Evolutionary conservation across 2,888 invertebrate genomes (phyloP), one percentile per base, ranked within the genome.

Genomic region (Sphaeridia pumilis): DNA sequence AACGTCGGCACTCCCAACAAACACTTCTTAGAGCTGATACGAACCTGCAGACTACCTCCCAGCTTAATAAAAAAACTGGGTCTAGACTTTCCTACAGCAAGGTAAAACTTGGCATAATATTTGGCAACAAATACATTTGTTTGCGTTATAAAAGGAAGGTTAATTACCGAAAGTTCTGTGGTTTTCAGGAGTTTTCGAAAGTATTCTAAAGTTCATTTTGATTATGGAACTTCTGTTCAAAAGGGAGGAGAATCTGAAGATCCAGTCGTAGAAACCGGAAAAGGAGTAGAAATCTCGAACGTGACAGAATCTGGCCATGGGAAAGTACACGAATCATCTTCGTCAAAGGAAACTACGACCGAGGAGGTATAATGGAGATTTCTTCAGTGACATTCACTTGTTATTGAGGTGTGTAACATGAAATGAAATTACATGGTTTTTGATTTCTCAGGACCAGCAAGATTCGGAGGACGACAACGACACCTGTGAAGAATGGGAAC

Each of bases 1-100:
- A 77, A 77, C 67, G 75, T 77, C 35, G 77, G 77, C 4, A 77
- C 77, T 2, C 71, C 74, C 2, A 74, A 74, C 7, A 61, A 59
- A 27, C 64, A 70, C 54, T 76, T 77, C 62, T 58, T 75, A 46
- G 65, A 69, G 7, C 66, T 70, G 34, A 76, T 77, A 3, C 66
- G 67, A 34, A 65, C 68, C 25, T 76, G 75, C 61, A 59, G 69
- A 51, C 65, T 76, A 26, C 74, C 75, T 12, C 68, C 72, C 4
- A 66, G 65, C 17, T 57, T 75, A 3, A 74, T 76, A 12, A 67
- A 67, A 22, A 74, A 72, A 57, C 64, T 75, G 1, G 72, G 71
- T 17, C 62, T 75, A 24, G 64, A 67, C 24, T 69, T 69, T 57
- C 67, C 68, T 2, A 62, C 60, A 42, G 62, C 55, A 22, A 60